Evolutionary conservation across 2,113 vertebrate genomes (phyloP), one percentile per base, ranked within the genome.

Genomic region (Myotis davidii): DNA sequence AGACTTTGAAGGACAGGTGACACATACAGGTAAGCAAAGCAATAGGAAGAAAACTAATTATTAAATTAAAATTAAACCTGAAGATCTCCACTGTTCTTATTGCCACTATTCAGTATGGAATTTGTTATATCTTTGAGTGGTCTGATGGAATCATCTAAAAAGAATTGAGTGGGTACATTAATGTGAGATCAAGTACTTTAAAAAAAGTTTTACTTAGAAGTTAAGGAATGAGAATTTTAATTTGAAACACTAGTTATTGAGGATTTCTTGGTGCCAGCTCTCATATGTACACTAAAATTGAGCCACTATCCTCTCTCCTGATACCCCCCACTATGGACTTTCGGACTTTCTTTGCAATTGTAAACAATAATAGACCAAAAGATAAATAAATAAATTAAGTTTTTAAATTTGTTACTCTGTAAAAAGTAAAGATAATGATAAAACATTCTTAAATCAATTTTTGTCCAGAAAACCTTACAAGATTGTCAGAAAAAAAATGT

Each of bases 21-120:
- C 98, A 90, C 99, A 99, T 42, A 99, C 99, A 98, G 99, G 99
- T 99, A 98, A 99, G 96, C 39, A 97, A 97, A 94, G 10, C 3
- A 5, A 50, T 7, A 96, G 88, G n/a, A 27, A 94, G 9, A 90
- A 81, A 56, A n/a, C n/a, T 42, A 61, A 70, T 10, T 50, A 65
- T 48, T 89, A 56, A 92, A 61, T 23, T 70, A 85, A 88, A 64
- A 92, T 85, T 77, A 52, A 77, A 61, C 85, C 32, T 74, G 42
- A 13, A 88, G 48, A 73, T 72, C 14, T 7, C 9, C 59, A 92
- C 56, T 77, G 6, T 88, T 81, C 34, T 61, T 59, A 65, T 11
- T 52, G 9, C 16, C 11, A 86, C 9, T 52, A 29, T 72, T 74
- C 9, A 90, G 45, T 37, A 48, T 78, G 11, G 64, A 81, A 88